phyloP scores from a whole-genome alignment of 2,888 invertebrate species.

The Ctena decussata region DNA sequence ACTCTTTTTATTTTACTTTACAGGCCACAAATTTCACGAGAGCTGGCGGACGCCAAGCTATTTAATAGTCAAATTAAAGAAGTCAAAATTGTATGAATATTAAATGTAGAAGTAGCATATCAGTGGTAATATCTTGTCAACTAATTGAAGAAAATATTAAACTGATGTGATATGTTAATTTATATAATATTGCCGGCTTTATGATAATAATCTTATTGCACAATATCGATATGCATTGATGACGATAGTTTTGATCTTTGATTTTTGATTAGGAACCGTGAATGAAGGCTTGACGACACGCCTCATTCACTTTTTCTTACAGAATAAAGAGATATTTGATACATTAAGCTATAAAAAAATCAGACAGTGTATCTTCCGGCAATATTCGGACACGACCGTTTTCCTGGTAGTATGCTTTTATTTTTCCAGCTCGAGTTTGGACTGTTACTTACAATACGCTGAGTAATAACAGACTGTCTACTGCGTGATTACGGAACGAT shows the following conservation, averaged over 20 bases:
- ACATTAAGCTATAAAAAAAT: no score
- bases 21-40: not conserved
- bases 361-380: no score
- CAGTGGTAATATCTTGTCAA: not conserved
- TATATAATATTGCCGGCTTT: not conserved
- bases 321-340: not conserved
- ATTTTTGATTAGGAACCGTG: slow-evolving; percentile 4
- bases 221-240: not conserved
- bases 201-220: slow-evolving; percentile 12
- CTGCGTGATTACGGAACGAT: no score
- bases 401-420: no score
- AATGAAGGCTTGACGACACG: not conserved
- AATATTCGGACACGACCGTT: no score
- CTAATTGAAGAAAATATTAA: slow-evolving; percentile 16
- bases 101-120: not conserved
- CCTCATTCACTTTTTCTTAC: not conserved
- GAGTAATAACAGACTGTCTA: no score
- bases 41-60: not conserved
- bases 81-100: not conserved
- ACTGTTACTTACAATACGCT: no score
- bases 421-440: no score
- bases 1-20: no score
- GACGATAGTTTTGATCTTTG: not conserved
- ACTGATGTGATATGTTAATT: slow-evolving; percentile 8
- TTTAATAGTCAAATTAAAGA: not conserved